These are phyloP conservation scores for Callipepla squamata DNA, from an alignment of 2,113 vertebrate species.

Conservation along the genomic window DNA sequence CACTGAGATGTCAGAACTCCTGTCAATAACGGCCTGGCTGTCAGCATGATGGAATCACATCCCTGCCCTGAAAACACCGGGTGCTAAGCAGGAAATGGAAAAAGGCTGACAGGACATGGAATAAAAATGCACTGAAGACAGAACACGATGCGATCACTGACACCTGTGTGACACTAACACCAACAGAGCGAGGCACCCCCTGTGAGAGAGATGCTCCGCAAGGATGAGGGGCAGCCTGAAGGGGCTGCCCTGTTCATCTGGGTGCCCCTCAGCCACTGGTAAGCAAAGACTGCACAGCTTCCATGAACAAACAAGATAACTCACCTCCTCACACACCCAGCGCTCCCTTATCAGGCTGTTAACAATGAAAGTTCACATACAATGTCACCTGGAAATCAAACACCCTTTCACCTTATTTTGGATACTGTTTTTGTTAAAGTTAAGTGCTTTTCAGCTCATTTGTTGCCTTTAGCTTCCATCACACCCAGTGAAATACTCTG, in stretches of 20 bases:
- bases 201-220: not conserved
- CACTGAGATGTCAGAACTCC: not conserved
- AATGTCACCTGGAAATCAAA: rapidly evolving
- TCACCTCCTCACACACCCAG: not conserved
- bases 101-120: rapidly evolving
- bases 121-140: not conserved
- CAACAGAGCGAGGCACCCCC: not conserved
- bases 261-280: not conserved
- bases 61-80: not conserved
- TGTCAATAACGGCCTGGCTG: not conserved
- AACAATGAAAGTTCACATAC: rapidly evolving
- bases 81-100: not conserved
- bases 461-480: not conserved
- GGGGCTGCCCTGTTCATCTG: not conserved
- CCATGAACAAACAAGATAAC: not conserved
- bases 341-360: not conserved
- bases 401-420: not conserved
- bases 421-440: not conserved
- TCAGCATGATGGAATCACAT: not conserved
- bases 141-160: not conserved
- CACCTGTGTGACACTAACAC: not conserved
- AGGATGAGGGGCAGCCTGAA: not conserved
- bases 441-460: not conserved
- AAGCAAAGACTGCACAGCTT: not conserved
- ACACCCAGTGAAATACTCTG: not conserved